phyloP scores from a whole-genome alignment of 1,140 invertebrate genomes.

The Trinorchestia longiramus region DNA sequence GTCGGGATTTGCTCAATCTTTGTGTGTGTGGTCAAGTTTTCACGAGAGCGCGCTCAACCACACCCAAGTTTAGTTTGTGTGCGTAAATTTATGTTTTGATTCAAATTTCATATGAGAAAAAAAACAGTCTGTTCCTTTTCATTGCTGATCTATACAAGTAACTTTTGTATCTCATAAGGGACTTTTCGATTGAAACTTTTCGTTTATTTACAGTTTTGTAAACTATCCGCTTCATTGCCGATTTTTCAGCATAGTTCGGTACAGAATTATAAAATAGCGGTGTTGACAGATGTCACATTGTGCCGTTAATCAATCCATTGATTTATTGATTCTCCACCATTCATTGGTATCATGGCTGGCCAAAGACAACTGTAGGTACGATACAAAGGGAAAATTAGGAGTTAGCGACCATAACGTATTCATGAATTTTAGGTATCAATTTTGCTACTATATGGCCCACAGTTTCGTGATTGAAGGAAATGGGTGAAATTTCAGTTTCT shows the following conservation, averaged over 20 bases:
- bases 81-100: neutral
- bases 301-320: neutral
- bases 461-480: no score
- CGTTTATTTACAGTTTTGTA: neutral
- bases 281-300: neutral
- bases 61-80: neutral
- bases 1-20: no score
- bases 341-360: neutral
- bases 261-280: neutral
- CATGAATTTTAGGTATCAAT: neutral
- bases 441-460: neutral
- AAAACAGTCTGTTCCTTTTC: no score
- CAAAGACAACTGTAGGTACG: neutral
- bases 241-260: neutral
- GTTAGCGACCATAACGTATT: neutral
- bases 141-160: neutral
- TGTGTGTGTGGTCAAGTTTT: no score
- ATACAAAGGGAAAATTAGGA: neutral
- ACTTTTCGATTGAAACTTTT: neutral
- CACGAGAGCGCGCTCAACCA: no score
- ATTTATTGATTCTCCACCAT: neutral
- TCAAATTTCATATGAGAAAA: neutral
- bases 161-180: neutral
- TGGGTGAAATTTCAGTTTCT: no score
- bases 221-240: neutral